Conservation (phyloP, 2,797 vertebrate species). For the Phalanger gymnotis region DNA sequence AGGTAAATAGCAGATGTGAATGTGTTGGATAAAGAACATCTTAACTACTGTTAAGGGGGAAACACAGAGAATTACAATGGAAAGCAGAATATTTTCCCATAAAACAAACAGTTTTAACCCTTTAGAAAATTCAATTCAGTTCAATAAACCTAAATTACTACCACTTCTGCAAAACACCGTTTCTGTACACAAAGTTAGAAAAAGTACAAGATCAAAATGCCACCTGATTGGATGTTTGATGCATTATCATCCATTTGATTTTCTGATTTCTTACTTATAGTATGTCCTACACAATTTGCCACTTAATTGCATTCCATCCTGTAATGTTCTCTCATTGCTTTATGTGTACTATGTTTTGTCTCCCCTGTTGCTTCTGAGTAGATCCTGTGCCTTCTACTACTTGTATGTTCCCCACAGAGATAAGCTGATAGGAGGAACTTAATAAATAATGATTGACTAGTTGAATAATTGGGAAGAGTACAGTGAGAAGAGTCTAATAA, state of each 20-base stretch:
- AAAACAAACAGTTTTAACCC: background rate
- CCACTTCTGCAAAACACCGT: background rate
- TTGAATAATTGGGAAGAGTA: background rate
- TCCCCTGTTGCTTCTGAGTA: background rate
- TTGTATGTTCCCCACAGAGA: background rate
- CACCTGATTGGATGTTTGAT: background rate
- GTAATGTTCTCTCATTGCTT: background rate
- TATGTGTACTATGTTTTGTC: background rate
- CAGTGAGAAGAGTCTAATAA: background rate
- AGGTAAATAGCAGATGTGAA: background rate
- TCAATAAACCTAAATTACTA: background rate
- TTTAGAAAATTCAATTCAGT: background rate
- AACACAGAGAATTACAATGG: background rate
- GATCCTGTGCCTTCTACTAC: background rate
- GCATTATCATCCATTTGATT: background rate
- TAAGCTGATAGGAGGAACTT: background rate
- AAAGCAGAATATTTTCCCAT: background rate
- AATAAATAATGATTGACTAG: background rate
- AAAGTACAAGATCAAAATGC: background rate
- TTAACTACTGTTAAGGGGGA: background rate
- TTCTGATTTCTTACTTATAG: background rate
- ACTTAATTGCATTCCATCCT: background rate
- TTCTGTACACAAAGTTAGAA: background rate
- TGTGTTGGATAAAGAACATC: background rate
- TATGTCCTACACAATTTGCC: background rate